These are phyloP conservation scores for Scrobipalpa atriplicella DNA, from an alignment of 2,888 invertebrate species.

Conservation along the genomic window DNA sequence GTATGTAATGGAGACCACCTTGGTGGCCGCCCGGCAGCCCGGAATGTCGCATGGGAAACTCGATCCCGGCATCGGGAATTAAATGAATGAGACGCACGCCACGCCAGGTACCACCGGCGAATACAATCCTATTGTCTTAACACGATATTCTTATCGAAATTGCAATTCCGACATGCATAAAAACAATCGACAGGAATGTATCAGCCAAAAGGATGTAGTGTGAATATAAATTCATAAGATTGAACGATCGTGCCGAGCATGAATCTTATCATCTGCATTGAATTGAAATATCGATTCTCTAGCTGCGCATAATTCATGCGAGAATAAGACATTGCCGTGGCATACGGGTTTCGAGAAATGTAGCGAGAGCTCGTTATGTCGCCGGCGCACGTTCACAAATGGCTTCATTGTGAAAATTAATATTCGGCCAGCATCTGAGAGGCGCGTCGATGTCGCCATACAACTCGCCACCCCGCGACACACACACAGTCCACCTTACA, in stretches of 20 bases:
- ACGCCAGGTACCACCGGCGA: conserved; percentile 37
- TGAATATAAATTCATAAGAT: conserved; percentile 50
- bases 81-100: conserved; percentile 47
- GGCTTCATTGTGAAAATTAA: conserved; percentile 79
- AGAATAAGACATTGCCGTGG: conserved; percentile 63
- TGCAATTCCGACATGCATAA: conserved; percentile 31
- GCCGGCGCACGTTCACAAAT: conserved; percentile 70
- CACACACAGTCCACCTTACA: conserved; percentile 44
- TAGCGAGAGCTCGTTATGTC: conserved; percentile 62
- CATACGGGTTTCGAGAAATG: conserved; percentile 72
- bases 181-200: conserved; percentile 50
- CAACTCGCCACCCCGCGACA: conserved; percentile 37
- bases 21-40: conserved; percentile 49
- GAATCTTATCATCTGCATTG: conserved; percentile 42
- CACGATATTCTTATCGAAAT: conserved; percentile 30
- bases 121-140: conserved; percentile 43
- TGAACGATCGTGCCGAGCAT: conserved; percentile 45
- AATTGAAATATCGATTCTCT: conserved; percentile 43
- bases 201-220: conserved; percentile 40
- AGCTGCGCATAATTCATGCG: conserved; percentile 66
- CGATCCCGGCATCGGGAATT: conserved; percentile 54
- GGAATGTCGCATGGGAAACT: conserved; percentile 62
- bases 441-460: conserved; percentile 39
- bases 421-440: conserved; percentile 71
- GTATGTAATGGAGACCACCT: conserved; percentile 51